Conservation (phyloP, 2,797 vertebrate genomes). For the Pteropus rufus region DNA sequence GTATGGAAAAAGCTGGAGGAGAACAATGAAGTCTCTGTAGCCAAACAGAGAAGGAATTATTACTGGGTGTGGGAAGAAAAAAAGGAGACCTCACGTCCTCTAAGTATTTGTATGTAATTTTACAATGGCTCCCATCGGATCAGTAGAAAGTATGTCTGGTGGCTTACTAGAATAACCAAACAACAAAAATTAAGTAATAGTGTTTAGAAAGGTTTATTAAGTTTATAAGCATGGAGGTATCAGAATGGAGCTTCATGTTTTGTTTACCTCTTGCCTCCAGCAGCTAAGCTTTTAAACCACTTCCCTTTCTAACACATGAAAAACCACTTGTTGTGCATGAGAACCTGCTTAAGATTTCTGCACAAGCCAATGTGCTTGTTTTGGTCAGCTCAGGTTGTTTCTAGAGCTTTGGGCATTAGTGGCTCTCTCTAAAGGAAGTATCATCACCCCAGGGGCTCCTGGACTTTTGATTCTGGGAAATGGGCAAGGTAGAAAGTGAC, state of each 20-base stretch:
- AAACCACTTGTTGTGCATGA: background rate
- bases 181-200: background rate
- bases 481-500: background rate
- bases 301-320: background rate
- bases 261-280: background rate
- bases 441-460: background rate
- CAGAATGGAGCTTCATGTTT: background rate
- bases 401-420: background rate
- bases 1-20: background rate
- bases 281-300: background rate
- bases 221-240: fast-evolving
- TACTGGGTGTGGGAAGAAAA: background rate
- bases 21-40: background rate
- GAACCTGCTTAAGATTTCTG: background rate
- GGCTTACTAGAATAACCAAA: background rate
- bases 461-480: background rate
- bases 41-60: background rate
- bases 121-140: background rate
- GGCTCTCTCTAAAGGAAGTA: background rate
- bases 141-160: background rate
- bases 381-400: background rate
- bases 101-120: background rate
- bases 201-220: background rate
- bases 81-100: background rate
- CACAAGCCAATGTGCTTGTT: background rate